Evolutionary conservation across 1,140 invertebrate species (phyloP).

Genomic region (Ceratina japonica): DNA sequence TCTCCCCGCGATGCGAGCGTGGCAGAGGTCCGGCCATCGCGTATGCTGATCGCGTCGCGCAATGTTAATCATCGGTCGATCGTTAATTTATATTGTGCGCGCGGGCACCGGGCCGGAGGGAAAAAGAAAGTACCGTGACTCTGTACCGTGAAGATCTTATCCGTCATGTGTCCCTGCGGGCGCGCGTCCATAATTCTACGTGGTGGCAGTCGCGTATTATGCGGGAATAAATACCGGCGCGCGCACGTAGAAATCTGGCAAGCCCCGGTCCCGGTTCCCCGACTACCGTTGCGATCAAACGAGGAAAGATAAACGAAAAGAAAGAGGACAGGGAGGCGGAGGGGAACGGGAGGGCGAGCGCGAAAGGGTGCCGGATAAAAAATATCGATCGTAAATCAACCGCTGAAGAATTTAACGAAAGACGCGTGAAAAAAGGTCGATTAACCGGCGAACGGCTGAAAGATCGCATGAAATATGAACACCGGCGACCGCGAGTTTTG

Average conservation of each 20-base stretch:
- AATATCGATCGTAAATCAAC: conserved; percentile 42
- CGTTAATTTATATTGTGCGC: conserved; percentile 51
- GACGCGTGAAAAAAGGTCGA: conserved; percentile 39
- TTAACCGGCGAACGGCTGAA: conserved; percentile 9
- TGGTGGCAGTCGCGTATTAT: conserved; percentile 37
- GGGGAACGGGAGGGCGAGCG: not conserved
- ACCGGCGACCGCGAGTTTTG: not conserved
- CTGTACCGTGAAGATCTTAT: conserved; percentile 47
- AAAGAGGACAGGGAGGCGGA: not conserved
- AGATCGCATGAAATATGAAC: conserved; percentile 34
- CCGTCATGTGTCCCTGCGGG: conserved; percentile 36
- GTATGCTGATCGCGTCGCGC: conserved; percentile 42
- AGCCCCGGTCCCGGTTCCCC: not conserved
- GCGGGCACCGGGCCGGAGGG: not conserved
- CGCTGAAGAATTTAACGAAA: conserved; percentile 34
- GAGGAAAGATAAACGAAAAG: not conserved
- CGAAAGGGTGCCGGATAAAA: not conserved
- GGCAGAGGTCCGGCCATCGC: conserved; percentile 1
- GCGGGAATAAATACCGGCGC: conserved; percentile 47
- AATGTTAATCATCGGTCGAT: conserved; percentile 43
- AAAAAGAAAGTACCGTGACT: conserved; percentile 31
- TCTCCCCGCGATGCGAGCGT: not conserved
- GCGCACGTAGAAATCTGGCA: conserved; percentile 35
- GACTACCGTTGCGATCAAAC: conserved; percentile 17
- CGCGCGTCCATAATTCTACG: conserved; percentile 42